A percentile compares a stretch with the other conserved stretches of the same genome.
Evolutionary conservation across 2,113 vertebrate species (phyloP).

Genomic region (human (Homo sapiens)): DNA sequence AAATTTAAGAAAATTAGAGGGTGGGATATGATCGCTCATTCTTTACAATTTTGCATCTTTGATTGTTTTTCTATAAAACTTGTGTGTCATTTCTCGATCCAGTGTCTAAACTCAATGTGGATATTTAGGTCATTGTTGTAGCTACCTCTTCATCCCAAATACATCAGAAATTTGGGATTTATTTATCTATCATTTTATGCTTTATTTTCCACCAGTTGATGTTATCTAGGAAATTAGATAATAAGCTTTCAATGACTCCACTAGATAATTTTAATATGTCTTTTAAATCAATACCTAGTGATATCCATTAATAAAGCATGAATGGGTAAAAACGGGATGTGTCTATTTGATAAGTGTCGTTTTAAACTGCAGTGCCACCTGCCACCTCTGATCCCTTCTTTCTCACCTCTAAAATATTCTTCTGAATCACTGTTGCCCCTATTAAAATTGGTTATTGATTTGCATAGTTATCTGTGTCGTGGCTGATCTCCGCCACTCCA

Average conservation of each 20-base stretch:
- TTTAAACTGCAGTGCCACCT: not conserved
- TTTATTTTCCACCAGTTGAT: not conserved
- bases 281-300: not conserved
- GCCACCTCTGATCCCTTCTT: no score
- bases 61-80: not conserved
- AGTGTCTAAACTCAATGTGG: no score
- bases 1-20: not conserved
- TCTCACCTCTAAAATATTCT: no score
- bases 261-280: not conserved
- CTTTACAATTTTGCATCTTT: not conserved
- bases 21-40: no score
- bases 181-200: not conserved
- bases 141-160: not conserved
- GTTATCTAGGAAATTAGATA: not conserved
- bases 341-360: not conserved
- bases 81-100: not conserved
- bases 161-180: no score
- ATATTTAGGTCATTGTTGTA: no score
- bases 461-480: no score
- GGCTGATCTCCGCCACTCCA: no score
- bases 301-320: not conserved
- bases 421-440: not conserved
- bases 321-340: not conserved
- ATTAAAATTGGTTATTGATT: no score
- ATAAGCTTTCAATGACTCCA: not conserved